Base-by-base conservation (phyloP, 2,888 invertebrate genomes). In the Perdita meconis region DNA sequence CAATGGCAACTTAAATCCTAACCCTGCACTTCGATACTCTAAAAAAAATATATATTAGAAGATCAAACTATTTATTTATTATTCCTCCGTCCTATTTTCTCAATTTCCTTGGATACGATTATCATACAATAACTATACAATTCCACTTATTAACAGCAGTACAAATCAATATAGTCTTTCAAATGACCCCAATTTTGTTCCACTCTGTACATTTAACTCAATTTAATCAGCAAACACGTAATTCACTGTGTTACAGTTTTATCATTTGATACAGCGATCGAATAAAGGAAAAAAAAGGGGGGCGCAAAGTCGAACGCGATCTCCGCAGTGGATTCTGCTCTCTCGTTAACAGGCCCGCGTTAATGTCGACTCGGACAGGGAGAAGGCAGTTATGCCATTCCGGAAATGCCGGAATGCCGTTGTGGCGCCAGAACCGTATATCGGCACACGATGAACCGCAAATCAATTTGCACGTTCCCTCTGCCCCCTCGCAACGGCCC, bases 321-420 rank as follows among this genome's bases (percentile, higher is more conserved):
- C 72, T n/a, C 72, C 77, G 82, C 78, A 55, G 72, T 76, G 70
- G 82, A 86, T 85, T 87, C 80, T 80, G 75, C 81, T 79, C 83
- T 86, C 83, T 85, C 79, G 82, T 87, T 88, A 88, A 88, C 86
- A 84, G 83, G 76, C 68, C 74, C 77, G 72, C 83, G 85, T 88
- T 87, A 87, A 88, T 83, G 86, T 81, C 78, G 70, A 74, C 82
- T 75, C 55, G 78, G 69, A 76, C 65, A 70, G 69, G 65, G 75
- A 69, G 77, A 63, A 75, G 75, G 80, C 81, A 76, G 79, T 87
- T 87, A 86, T 84, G 88, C 87, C 87, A 87, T 89, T 89, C 90
- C 90, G 90, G 90, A 90, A 90, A 90, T 83, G 86, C 83, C 75
- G 90, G 90, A 89, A 89, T 90, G 90, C 82, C 86, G 87, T 80